phyloP scores from a whole-genome alignment of 2,113 vertebrate genomes.

The Cebus imitator region DNA sequence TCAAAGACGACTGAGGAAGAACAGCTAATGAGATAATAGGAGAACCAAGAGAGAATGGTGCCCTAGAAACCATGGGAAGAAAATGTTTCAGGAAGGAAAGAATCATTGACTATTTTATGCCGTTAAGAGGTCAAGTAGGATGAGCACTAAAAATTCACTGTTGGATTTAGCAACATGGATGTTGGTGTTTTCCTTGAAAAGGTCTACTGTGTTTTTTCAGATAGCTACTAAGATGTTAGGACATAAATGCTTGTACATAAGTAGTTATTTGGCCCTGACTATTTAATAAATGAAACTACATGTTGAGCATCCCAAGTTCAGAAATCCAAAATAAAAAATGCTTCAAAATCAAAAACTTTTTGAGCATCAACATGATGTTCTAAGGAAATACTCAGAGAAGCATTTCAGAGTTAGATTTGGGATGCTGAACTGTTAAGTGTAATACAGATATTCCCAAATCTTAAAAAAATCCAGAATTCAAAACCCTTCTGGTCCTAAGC shows the following conservation, averaged over 20 bases:
- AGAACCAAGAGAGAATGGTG: background rate
- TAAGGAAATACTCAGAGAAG: background rate
- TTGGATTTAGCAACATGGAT: background rate
- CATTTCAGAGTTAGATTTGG: background rate
- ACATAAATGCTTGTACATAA: background rate
- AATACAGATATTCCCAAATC: background rate
- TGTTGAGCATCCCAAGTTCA: background rate
- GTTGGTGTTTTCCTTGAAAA: background rate
- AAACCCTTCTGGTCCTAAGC: background rate
- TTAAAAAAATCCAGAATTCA: background rate
- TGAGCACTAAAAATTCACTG: background rate
- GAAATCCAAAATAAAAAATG: background rate
- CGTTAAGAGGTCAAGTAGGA: background rate
- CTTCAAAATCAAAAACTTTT: background rate
- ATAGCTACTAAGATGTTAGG: background rate
- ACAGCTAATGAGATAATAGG: background rate
- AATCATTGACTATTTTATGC: background rate
- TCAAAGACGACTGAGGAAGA: background rate
- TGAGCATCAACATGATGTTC: background rate
- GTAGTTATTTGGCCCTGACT: slow-evolving; percentile 13
- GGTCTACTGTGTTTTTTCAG: background rate
- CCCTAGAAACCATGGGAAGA: background rate
- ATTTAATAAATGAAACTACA: background rate
- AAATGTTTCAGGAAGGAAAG: background rate
- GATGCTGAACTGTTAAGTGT: background rate